Evolutionary conservation across 2,797 vertebrate genomes (phyloP).

Genomic region (Echeneis naucrates): DNA sequence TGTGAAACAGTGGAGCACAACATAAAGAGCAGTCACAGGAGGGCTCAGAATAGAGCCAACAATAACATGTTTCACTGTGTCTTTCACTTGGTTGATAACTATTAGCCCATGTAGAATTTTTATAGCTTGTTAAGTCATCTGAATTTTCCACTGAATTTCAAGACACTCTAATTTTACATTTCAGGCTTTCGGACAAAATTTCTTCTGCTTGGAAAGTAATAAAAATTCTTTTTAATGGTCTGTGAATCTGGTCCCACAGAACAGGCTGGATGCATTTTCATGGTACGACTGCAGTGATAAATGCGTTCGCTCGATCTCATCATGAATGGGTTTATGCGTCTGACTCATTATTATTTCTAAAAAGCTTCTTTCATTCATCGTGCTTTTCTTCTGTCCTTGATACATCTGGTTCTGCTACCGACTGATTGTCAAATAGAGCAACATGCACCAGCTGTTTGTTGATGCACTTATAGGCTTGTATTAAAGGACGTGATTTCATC

Average conservation of each 20-base stretch:
- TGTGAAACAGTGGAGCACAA: not conserved
- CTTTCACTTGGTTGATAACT: not conserved
- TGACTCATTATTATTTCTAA: not conserved
- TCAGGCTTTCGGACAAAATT: not conserved
- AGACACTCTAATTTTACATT: not conserved
- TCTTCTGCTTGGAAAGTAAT: not conserved
- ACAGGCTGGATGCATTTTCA: not conserved
- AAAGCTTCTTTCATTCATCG: not conserved
- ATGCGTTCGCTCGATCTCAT: not conserved
- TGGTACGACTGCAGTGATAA: not conserved
- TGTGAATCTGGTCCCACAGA: not conserved
- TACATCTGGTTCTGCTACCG: not conserved
- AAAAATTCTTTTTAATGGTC: not conserved
- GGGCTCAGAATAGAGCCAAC: not conserved
- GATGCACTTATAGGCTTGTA: too few species aligned
- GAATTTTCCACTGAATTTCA: not conserved
- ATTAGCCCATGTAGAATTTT: not conserved
- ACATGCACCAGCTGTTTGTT: not conserved
- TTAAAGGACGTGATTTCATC: too few species aligned
- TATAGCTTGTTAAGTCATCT: too few species aligned
- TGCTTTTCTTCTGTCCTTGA: not conserved
- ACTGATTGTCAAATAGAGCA: not conserved
- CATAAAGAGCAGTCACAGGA: not conserved
- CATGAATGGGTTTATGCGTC: not conserved
- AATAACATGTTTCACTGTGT: not conserved